Conservation (phyloP, 2,797 vertebrate species). For the Hemitrygon akajei region DNA sequence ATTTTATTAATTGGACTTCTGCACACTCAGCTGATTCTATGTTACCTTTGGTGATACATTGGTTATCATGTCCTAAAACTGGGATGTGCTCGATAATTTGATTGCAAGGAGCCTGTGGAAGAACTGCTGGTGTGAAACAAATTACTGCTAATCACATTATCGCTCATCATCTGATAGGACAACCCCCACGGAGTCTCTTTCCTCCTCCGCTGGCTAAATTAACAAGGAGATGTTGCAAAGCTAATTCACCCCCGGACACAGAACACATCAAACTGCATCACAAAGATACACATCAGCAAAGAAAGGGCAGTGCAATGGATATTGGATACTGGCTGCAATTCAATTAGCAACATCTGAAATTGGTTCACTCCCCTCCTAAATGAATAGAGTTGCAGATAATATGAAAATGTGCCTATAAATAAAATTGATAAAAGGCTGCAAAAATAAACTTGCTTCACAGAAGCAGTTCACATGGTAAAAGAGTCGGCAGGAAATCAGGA, state of each 20-base stretch:
- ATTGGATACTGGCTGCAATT: neutral
- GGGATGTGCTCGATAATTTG: conserved; percentile 28
- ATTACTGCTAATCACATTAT: conserved; percentile 31
- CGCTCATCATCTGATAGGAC: neutral
- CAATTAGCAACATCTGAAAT: neutral
- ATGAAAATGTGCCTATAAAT: neutral
- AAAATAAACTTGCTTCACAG: neutral
- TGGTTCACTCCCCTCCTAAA: neutral
- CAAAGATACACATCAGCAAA: neutral
- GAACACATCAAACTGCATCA: neutral
- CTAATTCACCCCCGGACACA: neutral
- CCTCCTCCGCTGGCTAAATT: neutral
- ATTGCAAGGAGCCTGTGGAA: conserved; percentile 11
- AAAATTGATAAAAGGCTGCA: neutral
- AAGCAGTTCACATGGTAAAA: neutral
- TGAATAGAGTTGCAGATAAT: neutral
- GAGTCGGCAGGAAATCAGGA: neutral
- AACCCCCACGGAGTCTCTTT: neutral
- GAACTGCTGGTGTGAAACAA: conserved; percentile 25
- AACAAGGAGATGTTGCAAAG: conserved; percentile 10
- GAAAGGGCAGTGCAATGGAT: neutral
- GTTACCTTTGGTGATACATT: conserved; percentile 13
- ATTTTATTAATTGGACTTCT: conserved; percentile 26
- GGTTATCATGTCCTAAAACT: conserved; percentile 13
- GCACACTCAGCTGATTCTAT: neutral